Conservation (phyloP, 30 jellyfish, hydroid and myxozoan genomes). For the Sanderia malayensis region DNA sequence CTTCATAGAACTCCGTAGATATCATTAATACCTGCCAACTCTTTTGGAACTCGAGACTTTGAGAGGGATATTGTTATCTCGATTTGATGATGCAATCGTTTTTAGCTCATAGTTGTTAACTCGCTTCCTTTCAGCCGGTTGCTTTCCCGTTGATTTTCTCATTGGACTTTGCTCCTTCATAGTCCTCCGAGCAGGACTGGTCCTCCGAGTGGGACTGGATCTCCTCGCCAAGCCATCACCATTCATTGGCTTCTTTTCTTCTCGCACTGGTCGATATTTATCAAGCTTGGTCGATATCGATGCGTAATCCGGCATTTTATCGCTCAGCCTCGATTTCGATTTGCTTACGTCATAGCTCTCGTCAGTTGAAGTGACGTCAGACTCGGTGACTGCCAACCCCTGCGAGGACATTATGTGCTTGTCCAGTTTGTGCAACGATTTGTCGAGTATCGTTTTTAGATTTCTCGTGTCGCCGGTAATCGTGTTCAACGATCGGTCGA, state of each 20-base stretch:
- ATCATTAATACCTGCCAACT: neutral
- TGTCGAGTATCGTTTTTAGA: slow-evolving; percentile 70
- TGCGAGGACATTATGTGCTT: slow-evolving; percentile 60
- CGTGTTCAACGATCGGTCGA: slow-evolving; percentile 84
- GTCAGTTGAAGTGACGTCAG: slow-evolving; percentile 72
- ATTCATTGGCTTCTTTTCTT: neutral
- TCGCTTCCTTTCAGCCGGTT: neutral
- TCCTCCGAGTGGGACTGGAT: slow-evolving; percentile 17
- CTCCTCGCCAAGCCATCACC: neutral
- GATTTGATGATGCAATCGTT: neutral
- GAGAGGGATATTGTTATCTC: neutral
- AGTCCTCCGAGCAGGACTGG: slow-evolving; percentile 14
- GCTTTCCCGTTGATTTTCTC: slow-evolving; percentile 13
- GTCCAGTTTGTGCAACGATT: slow-evolving; percentile 83
- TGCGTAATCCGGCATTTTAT: neutral
- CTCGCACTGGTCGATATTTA: slow-evolving; percentile 32
- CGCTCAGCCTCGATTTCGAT: slow-evolving; percentile 7
- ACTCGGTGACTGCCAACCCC: slow-evolving; percentile 65
- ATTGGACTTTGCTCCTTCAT: slow-evolving; percentile 15
- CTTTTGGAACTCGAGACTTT: neutral
- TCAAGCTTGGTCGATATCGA: slow-evolving; percentile 44
- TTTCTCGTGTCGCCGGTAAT: slow-evolving; percentile 79
- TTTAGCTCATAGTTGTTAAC: neutral
- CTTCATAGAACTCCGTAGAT: too few relatives aligned
- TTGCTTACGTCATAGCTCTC: slow-evolving; percentile 19